Evolutionary conservation across 2,888 invertebrate genomes (phyloP), one percentile per base, ranked within the genome.

Genomic region (Noctua comes): DNA sequence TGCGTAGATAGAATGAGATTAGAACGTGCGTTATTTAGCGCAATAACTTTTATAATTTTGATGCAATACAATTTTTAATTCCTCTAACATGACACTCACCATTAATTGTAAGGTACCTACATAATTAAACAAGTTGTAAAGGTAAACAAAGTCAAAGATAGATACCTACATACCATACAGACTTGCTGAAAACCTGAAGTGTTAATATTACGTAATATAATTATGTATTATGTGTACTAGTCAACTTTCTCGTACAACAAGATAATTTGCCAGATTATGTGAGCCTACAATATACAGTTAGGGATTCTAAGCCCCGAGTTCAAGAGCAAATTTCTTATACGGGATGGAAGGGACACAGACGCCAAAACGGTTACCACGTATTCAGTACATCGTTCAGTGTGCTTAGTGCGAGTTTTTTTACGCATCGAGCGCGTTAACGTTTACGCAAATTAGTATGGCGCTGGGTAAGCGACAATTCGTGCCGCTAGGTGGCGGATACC

Each of bases 21-120:
- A 65, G 46, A 79, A 84, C 81, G n/a, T 83, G 80, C 64, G 64
- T 10, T 36, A 64, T 64, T 11, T 31, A 64, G 31, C 90, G 88
- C 89, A 90, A 78, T 88, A 86, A 86, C 86, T 88, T 91, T 87
- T 77, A 79, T 78, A 69, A 68, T 73, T 85, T 84, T 84, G 85
- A 80, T 82, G 77, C 80, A 76, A 79, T 31, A 62, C 62, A 62
- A 62, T 86, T 83, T 82, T 83, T 74, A 68, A 79, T 75, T 79
- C 75, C 48, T 82, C 78, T 73, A 71, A 82, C 73, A 79, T 62
- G 27, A 31, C 18, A n/a, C 2, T 57, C 57, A 57, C n/a, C n/a
- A 54, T 54, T 54, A 24, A 51, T 21, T 24, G 8, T 54, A 24
- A 54, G 24, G 54, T 51, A 51, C 43, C 10, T 43, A 43, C 54